These are phyloP conservation scores for Pogonocichla stellata DNA, from an alignment of 2,113 vertebrate genomes.

Conservation along the genomic window DNA sequence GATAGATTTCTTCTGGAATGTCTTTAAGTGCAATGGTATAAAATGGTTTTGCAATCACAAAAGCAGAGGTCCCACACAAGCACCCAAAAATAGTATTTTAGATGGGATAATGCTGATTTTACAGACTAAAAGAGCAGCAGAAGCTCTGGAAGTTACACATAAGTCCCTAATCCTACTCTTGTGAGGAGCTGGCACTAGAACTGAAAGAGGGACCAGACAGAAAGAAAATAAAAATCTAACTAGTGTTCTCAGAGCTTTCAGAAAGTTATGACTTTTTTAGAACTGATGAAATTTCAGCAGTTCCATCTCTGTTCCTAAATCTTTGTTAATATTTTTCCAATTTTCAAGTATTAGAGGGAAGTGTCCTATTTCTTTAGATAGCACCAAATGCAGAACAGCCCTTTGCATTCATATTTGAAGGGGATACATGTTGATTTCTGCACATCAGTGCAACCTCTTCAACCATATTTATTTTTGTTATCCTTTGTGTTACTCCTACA, in stretches of 20 bases:
- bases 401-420: fast-evolving
- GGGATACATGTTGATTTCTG: background rate
- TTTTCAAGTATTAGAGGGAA: background rate
- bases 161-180: background rate
- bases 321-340: background rate
- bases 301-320: background rate
- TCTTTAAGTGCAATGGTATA: background rate
- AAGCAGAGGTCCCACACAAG: background rate
- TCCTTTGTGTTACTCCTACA: background rate
- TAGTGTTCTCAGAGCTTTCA: background rate
- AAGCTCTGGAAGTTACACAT: fast-evolving
- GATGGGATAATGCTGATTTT: background rate
- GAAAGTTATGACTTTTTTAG: background rate
- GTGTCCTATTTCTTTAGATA: background rate
- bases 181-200: background rate
- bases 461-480: background rate
- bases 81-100: background rate
- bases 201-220: background rate
- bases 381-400: background rate
- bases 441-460: background rate
- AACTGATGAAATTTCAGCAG: background rate
- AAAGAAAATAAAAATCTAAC: background rate
- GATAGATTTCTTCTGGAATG: background rate
- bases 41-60: background rate
- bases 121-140: background rate